phyloP scores from a whole-genome alignment of 2,113 vertebrate genomes.

The Menura novaehollandiae region DNA sequence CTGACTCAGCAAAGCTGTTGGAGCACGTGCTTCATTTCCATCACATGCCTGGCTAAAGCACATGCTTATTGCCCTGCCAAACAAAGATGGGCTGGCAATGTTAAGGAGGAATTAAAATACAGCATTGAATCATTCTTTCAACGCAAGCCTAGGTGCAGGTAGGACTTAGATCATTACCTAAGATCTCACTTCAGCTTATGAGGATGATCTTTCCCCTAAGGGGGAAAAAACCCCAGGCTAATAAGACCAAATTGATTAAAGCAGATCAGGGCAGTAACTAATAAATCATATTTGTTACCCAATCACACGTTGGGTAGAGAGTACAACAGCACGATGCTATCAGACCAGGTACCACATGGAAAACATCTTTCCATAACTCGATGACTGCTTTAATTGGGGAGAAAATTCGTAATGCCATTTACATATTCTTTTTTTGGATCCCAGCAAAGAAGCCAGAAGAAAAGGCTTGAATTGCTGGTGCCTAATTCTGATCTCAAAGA shows the following conservation, averaged over 20 bases:
- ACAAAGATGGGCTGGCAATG: not conserved
- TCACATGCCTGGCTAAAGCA: not conserved
- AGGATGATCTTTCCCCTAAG: not conserved
- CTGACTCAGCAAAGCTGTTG: slow-evolving; percentile 14
- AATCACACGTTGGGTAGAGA: not conserved
- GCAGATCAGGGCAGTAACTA: not conserved
- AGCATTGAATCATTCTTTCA: not conserved
- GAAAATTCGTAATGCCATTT: slow-evolving; percentile 24
- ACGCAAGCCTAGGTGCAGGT: not conserved
- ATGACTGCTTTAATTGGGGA: slow-evolving; percentile 20
- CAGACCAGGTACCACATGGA: not conserved
- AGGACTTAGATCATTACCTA: not conserved
- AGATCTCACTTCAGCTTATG: not conserved
- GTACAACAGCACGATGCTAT: not conserved
- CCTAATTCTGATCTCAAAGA: slow-evolving; percentile 37
- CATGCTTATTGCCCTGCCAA: not conserved
- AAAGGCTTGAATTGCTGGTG: slow-evolving; percentile 9
- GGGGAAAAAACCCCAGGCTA: not conserved
- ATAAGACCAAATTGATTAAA: not conserved
- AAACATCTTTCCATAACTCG: not conserved
- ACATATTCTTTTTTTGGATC: slow-evolving; percentile 22
- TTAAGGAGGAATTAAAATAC: not conserved
- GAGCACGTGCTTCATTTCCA: not conserved
- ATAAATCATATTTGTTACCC: not conserved
- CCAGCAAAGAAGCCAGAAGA: not conserved